Base-by-base conservation (phyloP, 2,797 vertebrate species). In the Enteromius trimaculatus region DNA sequence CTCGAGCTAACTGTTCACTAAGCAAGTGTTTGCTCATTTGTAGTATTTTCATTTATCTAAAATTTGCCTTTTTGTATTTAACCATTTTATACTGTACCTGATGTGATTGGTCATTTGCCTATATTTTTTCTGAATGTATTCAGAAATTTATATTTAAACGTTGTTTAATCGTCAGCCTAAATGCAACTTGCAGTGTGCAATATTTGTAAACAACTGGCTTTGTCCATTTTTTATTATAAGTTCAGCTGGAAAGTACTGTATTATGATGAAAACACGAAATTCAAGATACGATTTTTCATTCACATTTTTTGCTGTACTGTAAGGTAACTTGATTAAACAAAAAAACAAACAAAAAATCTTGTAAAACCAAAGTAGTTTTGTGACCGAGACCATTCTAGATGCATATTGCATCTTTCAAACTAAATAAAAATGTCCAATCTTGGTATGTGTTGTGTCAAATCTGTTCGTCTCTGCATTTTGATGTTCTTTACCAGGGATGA, bases 1-100 rank as follows among this genome's bases (percentile, higher is more conserved):
- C 87, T 84, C 88, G 89, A 76, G 87, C 86, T 85, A 83, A 91
- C 88, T 89, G 82, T 91, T 74, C 66, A 72, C 44, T 53, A 71
- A 72, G 64, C 80, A 80, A 70, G 65, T 79, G 72, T 86, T 80
- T 78, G 75, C 75, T 86, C 77, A 51, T 71, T 87, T 90, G 84
- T 92, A 92, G 91, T 90, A 91, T 90, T 92, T 93, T 86, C 90
- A 88, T 89, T 90, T 91, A 88, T 94, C 92, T 92, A 83, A 91
- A 92, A 92, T 94, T 91, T 93, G 93, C 93, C 93, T 94, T 95
- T 95, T 94, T 93, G 90, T 94, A 87, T 85, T 62, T 76, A 94
- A 93, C 90, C 92, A 92, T 94, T 95, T 95, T 95, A 91, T 95
- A 95, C 93, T 91, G 90, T 91, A 88, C 88, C 92, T 92, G 89